A percentile compares a stretch with the other conserved stretches of the same genome.
These are phyloP conservation scores for Spodoptera exigua DNA, from an alignment of 2,888 invertebrate genomes.

Conservation along the genomic window DNA sequence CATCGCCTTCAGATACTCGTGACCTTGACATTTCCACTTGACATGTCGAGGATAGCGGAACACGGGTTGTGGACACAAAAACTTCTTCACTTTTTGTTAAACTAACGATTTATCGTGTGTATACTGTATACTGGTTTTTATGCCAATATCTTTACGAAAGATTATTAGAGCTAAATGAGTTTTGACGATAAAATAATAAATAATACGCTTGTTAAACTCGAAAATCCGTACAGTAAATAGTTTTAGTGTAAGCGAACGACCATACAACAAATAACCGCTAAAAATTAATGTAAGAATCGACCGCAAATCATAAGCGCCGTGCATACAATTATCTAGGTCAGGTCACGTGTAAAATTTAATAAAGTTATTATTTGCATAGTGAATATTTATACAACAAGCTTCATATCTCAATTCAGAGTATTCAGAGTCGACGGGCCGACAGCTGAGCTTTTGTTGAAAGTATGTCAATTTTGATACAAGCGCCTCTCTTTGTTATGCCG, in stretches of 20 bases:
- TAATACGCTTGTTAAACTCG: too few species aligned
- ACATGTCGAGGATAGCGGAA: slow-evolving; percentile 30
- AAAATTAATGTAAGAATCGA: too few species aligned
- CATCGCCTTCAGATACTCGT: slow-evolving; percentile 7
- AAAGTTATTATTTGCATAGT: slow-evolving; percentile 17
- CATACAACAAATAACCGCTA: too few species aligned
- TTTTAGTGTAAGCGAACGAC: too few species aligned
- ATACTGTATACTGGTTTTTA: too few species aligned
- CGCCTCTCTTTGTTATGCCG: slow-evolving; percentile 40
- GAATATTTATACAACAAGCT: slow-evolving; percentile 26
- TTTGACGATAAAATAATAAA: too few species aligned
- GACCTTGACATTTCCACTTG: slow-evolving; percentile 43
- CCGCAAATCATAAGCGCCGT: too few species aligned
- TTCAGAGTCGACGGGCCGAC: slow-evolving; percentile 20
- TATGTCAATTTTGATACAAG: slow-evolving; percentile 59
- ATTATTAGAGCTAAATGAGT: too few species aligned
- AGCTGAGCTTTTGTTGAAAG: slow-evolving; percentile 49
- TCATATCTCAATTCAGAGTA: slow-evolving; percentile 29
- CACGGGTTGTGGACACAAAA: slow-evolving; percentile 16
- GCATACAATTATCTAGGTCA: background rate
- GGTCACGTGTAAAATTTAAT: slow-evolving; percentile 18
- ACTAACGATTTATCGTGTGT: background rate
- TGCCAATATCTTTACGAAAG: too few species aligned
- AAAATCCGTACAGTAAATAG: too few species aligned
- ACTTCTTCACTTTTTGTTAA: background rate